Evolutionary conservation across 2,797 vertebrate genomes (phyloP).

Genomic region (Pteropus rufus): DNA sequence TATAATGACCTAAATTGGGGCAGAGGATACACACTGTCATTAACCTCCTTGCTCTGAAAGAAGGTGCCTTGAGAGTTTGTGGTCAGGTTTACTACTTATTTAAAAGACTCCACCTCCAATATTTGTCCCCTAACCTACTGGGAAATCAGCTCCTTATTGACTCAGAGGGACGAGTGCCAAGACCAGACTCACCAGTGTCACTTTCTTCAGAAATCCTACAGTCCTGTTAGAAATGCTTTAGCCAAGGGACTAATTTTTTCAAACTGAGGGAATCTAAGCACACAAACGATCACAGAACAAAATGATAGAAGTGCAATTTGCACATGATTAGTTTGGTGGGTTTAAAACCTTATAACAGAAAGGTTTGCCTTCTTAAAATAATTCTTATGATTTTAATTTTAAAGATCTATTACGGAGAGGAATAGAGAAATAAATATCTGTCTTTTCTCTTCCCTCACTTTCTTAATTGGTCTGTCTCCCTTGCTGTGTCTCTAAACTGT

Average conservation of each 20-base stretch:
- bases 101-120: too few species aligned
- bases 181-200: not conserved
- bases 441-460: too few species aligned
- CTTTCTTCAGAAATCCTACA: not conserved
- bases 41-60: not conserved
- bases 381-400: not conserved
- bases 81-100: not conserved
- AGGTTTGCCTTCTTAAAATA: not conserved
- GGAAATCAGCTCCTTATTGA: not conserved
- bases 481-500: not conserved
- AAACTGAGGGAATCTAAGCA: too few species aligned
- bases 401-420: not conserved
- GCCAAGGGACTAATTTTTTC: not conserved
- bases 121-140: not conserved
- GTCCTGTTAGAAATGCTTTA: not conserved
- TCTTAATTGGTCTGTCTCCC: too few species aligned
- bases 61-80: not conserved
- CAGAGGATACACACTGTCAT: not conserved
- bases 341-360: not conserved
- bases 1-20: not conserved
- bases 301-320: rapidly evolving
- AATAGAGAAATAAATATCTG: not conserved
- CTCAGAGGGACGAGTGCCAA: not conserved
- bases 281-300: not conserved
- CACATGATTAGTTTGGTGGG: too few species aligned